Conservation (phyloP, 2,797 vertebrate genomes). For the Alca torda region DNA sequence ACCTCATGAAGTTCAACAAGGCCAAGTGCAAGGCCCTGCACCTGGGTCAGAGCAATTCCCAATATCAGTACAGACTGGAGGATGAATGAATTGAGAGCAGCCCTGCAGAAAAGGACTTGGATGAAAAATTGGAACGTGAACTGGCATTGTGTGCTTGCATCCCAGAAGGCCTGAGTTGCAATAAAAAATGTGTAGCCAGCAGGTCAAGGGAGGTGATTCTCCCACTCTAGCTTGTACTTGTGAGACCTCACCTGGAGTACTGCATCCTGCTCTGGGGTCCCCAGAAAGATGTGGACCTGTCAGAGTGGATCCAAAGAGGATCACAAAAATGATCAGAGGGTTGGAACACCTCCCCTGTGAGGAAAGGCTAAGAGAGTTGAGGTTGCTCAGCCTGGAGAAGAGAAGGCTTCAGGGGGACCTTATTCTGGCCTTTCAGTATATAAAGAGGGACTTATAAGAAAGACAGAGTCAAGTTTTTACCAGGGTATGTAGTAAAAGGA, state of each 20-base stretch:
- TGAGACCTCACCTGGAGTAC: background rate
- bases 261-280: background rate
- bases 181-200: background rate
- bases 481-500: background rate
- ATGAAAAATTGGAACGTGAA: background rate
- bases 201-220: background rate
- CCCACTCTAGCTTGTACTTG: background rate
- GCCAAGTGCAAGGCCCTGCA: background rate
- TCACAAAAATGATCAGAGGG: background rate
- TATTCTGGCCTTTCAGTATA: background rate
- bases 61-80: background rate
- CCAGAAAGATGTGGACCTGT: background rate
- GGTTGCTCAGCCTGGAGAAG: background rate
- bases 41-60: background rate
- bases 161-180: background rate
- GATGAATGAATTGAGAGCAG: background rate
- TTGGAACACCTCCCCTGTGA: background rate
- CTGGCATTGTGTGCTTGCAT: fast-evolving
- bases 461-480: background rate
- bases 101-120: background rate
- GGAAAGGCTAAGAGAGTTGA: background rate
- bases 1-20: background rate
- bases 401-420: fast-evolving
- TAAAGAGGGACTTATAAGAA: background rate
- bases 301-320: background rate